These are phyloP conservation scores for Lophius piscatorius DNA, from an alignment of 2,113 vertebrate species.

Conservation along the genomic window DNA sequence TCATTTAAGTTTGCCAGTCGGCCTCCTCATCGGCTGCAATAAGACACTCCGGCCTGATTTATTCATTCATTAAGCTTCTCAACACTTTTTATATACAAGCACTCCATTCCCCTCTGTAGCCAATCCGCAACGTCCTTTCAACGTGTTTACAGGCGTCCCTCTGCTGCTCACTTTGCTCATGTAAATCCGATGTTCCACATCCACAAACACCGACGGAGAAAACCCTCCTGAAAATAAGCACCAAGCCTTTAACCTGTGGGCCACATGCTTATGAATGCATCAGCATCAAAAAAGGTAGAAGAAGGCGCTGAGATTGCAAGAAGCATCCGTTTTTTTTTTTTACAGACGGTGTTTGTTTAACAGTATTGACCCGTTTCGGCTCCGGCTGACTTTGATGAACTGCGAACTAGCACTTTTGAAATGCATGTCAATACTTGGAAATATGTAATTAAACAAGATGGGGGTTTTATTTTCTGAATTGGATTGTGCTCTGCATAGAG, in stretches of 20 bases:
- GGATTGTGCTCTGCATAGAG: constrained; percentile 47
- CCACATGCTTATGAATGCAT: constrained; percentile 24
- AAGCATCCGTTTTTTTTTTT: constrained; percentile 13
- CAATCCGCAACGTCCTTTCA: constrained; percentile 27
- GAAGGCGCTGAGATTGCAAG: constrained; percentile 62
- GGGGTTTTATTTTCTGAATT: constrained; percentile 74
- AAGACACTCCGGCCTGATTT: constrained; percentile 25
- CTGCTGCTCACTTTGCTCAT: too few species aligned
- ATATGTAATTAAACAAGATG: constrained; percentile 77
- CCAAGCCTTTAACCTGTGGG: constrained; percentile 9
- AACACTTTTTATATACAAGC: constrained; percentile 6
- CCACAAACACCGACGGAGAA: too few species aligned
- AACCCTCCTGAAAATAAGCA: too few species aligned
- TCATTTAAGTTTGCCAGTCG: constrained; percentile 10
- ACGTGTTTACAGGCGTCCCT: constrained; percentile 7
- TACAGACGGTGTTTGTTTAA: constrained; percentile 68
- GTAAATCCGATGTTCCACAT: too few species aligned
- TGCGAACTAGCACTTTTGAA: constrained; percentile 68
- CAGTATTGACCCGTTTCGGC: constrained; percentile 78
- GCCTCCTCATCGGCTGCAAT: constrained; percentile 23
- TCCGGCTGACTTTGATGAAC: constrained; percentile 77
- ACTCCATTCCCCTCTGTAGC: constrained; percentile 4
- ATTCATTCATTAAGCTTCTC: constrained; percentile 33
- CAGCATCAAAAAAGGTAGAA: constrained; percentile 8
- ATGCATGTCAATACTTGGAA: constrained; percentile 75